These are phyloP conservation scores for Galleria mellonella DNA, from an alignment of 1,140 invertebrate species.

Conservation along the genomic window DNA sequence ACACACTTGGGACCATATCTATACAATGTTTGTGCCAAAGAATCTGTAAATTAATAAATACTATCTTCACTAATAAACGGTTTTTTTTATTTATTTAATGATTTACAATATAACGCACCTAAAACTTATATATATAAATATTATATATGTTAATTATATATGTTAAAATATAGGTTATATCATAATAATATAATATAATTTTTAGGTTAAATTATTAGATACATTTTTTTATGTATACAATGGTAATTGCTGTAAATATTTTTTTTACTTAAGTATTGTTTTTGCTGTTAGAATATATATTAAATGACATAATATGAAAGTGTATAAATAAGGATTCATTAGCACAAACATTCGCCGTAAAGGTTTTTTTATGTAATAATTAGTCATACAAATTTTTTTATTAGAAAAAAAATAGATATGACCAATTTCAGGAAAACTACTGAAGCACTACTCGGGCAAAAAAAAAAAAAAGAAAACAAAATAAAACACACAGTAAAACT, in stretches of 20 bases:
- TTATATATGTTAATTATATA: too few species aligned
- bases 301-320: background rate
- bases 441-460: slow-evolving; percentile 55
- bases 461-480: slow-evolving; percentile 66
- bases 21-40: slow-evolving; percentile 53
- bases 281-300: too few species aligned
- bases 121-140: too few species aligned
- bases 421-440: slow-evolving; percentile 32
- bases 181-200: too few species aligned
- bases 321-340: slow-evolving; percentile 26
- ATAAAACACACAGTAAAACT: slow-evolving; percentile 79
- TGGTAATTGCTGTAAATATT: too few species aligned
- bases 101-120: too few species aligned
- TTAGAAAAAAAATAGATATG: slow-evolving; percentile 36
- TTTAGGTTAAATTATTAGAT: too few species aligned
- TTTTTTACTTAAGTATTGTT: too few species aligned
- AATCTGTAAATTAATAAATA: slow-evolving; percentile 13
- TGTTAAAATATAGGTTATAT: too few species aligned
- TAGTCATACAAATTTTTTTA: slow-evolving; percentile 34
- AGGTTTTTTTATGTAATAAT: slow-evolving; percentile 9
- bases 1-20: slow-evolving; percentile 43
- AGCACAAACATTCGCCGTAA: slow-evolving; percentile 48
- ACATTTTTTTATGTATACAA: too few species aligned
- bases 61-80: too few species aligned
- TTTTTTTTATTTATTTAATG: too few species aligned